These are phyloP conservation scores for Gymnobelideus leadbeateri DNA, from an alignment of 2,113 vertebrate species.

Conservation along the genomic window DNA sequence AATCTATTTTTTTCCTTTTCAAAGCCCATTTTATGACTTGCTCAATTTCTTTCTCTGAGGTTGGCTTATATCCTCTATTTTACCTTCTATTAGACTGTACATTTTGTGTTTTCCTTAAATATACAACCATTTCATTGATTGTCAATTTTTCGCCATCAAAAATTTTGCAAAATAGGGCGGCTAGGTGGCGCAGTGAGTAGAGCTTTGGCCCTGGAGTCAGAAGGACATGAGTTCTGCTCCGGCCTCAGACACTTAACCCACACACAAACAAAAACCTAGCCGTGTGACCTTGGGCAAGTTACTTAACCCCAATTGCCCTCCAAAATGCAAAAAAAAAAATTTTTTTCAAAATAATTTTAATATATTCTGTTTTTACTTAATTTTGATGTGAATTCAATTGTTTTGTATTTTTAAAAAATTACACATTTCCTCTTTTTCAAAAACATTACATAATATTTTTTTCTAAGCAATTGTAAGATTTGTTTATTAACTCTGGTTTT, in stretches of 20 bases:
- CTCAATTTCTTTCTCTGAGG: not conserved
- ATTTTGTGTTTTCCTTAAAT: not conserved
- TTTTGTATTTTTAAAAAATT: not conserved
- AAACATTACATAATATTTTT: too few species aligned
- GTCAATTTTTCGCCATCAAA: too few species aligned
- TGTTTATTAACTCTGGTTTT: not conserved
- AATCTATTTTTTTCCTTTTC: not conserved
- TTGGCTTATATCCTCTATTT: not conserved
- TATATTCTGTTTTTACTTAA: not conserved
- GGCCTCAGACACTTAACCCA: too few species aligned
- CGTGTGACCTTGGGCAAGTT: too few species aligned
- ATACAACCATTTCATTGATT: not conserved
- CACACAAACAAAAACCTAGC: too few species aligned
- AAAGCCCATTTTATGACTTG: not conserved
- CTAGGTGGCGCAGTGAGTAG: too few species aligned
- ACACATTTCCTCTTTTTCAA: not conserved
- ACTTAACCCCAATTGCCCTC: too few species aligned
- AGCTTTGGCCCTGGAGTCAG: too few species aligned
- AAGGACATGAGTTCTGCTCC: too few species aligned
- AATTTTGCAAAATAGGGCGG: not conserved
- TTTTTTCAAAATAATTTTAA: too few species aligned
- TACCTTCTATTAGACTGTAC: not conserved
- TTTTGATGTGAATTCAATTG: not conserved
- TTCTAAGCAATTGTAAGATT: too few species aligned
- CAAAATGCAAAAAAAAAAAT: too few species aligned